These are phyloP conservation scores for Cyprinella venusta DNA, from an alignment of 2,797 vertebrate species.

Conservation along the genomic window DNA sequence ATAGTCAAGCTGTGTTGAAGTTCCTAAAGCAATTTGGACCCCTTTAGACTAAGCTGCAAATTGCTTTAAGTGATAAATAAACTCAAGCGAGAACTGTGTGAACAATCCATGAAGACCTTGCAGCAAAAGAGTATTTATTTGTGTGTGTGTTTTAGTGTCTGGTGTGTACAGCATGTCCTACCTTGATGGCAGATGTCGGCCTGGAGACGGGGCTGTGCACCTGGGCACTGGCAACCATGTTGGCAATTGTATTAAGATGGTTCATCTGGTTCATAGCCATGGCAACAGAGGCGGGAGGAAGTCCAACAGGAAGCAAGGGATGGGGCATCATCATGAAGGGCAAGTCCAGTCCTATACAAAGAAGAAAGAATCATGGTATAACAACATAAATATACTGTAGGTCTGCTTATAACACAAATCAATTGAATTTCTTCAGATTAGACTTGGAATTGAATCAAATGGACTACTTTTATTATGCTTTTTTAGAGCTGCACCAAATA, in stretches of 20 bases:
- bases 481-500: background rate
- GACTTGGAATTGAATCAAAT: background rate
- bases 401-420: background rate
- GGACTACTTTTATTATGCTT: background rate
- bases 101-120: conserved; percentile 25
- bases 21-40: background rate
- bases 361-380: conserved; percentile 46
- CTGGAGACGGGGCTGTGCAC: conserved; percentile 88
- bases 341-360: conserved; percentile 85
- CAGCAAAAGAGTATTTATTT: background rate
- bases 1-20: background rate
- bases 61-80: conserved; percentile 15
- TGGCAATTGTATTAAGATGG: conserved; percentile 94
- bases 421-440: background rate
- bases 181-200: conserved; percentile 91
- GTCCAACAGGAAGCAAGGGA: conserved; percentile 91
- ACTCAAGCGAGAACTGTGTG: background rate
- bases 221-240: conserved; percentile 93
- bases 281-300: conserved; percentile 92
- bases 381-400: background rate
- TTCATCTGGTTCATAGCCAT: conserved; percentile 99
- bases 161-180: conserved; percentile 66
- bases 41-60: background rate
- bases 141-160: conserved; percentile 1
- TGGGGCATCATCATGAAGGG: conserved; percentile 98